phyloP scores from a whole-genome alignment of 2,888 invertebrate genomes.

The Autographa pulchrina region DNA sequence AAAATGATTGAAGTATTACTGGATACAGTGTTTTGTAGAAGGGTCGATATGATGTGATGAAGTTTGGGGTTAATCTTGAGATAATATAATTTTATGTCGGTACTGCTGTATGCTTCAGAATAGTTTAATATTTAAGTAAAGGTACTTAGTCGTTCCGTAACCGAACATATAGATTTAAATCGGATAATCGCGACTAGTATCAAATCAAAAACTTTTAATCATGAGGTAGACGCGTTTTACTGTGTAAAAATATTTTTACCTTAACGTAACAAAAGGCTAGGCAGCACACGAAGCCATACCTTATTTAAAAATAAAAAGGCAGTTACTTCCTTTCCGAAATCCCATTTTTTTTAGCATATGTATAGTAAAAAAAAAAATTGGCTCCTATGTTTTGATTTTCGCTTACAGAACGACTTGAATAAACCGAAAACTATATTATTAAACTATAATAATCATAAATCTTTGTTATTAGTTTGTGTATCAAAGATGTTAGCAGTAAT shows the following conservation, averaged over 20 bases:
- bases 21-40: background rate
- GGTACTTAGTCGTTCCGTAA: background rate
- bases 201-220: background rate
- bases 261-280: no score
- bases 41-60: background rate
- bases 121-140: slow-evolving; percentile 1
- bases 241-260: no score
- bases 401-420: background rate
- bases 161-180: background rate
- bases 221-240: no score
- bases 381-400: background rate
- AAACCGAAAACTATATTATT: background rate
- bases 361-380: background rate
- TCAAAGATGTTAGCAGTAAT: slow-evolving; percentile 3
- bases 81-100: background rate
- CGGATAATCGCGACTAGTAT: background rate
- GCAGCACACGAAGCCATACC: no score
- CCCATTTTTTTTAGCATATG: no score
- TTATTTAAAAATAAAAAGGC: no score
- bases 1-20: background rate
- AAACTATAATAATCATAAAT: slow-evolving; percentile 4
- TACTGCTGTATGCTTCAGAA: slow-evolving; percentile 1
- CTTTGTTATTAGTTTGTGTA: background rate
- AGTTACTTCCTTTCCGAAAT: no score
- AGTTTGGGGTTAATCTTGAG: background rate